A percentile compares a stretch with the other conserved stretches of the same genome.
phyloP scores from a whole-genome alignment of 2,888 invertebrate species.

The Lagria hirta region DNA sequence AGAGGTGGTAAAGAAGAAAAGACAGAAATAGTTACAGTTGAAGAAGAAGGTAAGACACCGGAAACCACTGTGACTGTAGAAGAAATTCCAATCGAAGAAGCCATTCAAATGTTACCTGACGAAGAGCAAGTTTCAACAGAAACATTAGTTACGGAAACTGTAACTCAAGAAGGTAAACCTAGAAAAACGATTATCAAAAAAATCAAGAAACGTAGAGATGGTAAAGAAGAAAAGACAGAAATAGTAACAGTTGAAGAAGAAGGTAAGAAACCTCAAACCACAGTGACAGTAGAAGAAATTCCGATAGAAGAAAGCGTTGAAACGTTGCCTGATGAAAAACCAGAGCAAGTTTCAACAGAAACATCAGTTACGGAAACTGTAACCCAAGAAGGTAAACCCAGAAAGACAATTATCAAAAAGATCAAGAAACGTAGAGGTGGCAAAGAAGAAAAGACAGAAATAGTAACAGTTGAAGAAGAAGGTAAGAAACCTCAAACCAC shows the following conservation, averaged over 20 bases:
- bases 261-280: constrained; percentile 51
- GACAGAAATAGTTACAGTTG: constrained; percentile 48
- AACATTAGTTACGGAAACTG: constrained; percentile 29
- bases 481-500: constrained; percentile 52
- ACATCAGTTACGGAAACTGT: too few species aligned
- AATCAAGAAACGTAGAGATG: constrained; percentile 33
- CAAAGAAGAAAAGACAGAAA: constrained; percentile 39
- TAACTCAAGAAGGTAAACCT: constrained; percentile 24
- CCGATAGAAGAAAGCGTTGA: too few species aligned
- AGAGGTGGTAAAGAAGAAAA: constrained; percentile 37
- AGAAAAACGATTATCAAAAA: constrained; percentile 38
- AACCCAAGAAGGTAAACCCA: constrained; percentile 44
- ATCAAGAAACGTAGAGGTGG: constrained; percentile 46
- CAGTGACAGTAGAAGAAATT: constrained; percentile 38
- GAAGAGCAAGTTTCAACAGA: constrained; percentile 31
- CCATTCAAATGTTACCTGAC: constrained; percentile 15
- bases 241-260: constrained; percentile 46
- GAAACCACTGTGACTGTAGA: constrained; percentile 38
- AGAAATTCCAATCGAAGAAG: too few species aligned
- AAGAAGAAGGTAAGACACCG: constrained; percentile 41
- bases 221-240: constrained; percentile 29
- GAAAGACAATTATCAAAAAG: constrained; percentile 36
- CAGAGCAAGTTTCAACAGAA: too few species aligned
- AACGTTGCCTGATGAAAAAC: too few species aligned
- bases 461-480: constrained; percentile 51